These are phyloP conservation scores for Pseudeuparius sepicola DNA, from an alignment of 2,888 invertebrate genomes.

Conservation along the genomic window DNA sequence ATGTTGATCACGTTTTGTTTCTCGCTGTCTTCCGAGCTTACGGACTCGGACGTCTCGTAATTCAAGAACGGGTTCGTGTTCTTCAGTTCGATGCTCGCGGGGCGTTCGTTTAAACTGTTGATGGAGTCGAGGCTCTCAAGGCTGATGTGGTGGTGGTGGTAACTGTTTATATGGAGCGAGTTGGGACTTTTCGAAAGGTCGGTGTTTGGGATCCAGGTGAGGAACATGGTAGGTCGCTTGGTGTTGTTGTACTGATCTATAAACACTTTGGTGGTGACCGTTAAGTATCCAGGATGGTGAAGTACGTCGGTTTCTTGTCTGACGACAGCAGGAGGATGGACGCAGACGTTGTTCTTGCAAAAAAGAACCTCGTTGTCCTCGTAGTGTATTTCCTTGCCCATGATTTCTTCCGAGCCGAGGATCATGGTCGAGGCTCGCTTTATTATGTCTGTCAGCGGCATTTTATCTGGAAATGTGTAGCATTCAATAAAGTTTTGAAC, in stretches of 20 bases:
- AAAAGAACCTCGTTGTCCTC: conserved; percentile 79
- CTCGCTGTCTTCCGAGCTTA: conserved; percentile 21
- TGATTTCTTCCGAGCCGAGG: conserved; percentile 53
- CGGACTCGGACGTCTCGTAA: conserved; percentile 32
- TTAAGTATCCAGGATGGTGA: conserved; percentile 88
- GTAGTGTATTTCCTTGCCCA: conserved; percentile 53
- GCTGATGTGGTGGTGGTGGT: conserved; percentile 34
- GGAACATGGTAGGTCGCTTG: conserved; percentile 69
- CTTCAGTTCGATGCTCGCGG: conserved; percentile 32
- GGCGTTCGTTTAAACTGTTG: conserved; percentile 22
- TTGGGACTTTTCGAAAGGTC: conserved; percentile 82
- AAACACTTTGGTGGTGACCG: conserved; percentile 75
- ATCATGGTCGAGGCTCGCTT: conserved; percentile 73
- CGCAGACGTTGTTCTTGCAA: conserved; percentile 95
- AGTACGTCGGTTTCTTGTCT: conserved; percentile 74
- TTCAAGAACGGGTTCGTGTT: conserved; percentile 42
- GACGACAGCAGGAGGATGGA: conserved; percentile 82
- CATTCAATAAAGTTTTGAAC: too few species aligned
- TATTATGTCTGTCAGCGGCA: conserved; percentile 69
- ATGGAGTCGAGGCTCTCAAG: conserved; percentile 36
- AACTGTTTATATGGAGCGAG: too few species aligned
- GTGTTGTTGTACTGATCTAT: conserved; percentile 67
- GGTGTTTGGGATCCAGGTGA: conserved; percentile 93
- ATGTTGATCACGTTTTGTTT: conserved; percentile 36
- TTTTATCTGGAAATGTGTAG: too few species aligned